Evolutionary conservation across 2,797 vertebrate genomes (phyloP), one percentile per base, ranked within the genome.

Genomic region (Xiphorhynchus erythropygius): DNA sequence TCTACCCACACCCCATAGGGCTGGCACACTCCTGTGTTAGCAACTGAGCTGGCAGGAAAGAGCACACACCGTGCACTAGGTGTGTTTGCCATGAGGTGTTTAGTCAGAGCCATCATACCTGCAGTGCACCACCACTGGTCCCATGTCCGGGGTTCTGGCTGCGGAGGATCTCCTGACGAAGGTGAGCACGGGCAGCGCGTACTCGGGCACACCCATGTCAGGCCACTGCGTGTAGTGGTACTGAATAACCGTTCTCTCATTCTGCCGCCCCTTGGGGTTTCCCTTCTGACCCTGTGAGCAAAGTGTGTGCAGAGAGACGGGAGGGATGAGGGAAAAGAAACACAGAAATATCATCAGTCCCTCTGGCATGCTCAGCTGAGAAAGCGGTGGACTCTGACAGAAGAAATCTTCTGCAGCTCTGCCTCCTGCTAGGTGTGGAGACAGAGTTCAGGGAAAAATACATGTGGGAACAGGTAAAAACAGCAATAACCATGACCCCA

Each of bases 201-300:
- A 99, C 97, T 99, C 99, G 0, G 99, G 99, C 28, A 99, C 99
- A 0, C 99, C 99, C 99, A 99, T 99, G 97, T 99, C 99, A 39
- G 99, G 99, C 99, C 99, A 99, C 97, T 99, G 99, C 0, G 99
- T 99, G 97, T 99, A 99, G 97, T 99, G 99, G 89, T 99, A 99
- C 97, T 99, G 99, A 65, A 99, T 98, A 90, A 99, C 98, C 0
- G 97, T 98, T 63, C 99, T 98, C 96, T 99, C 99, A 1, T 99
- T 99, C 81, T 99, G 99, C 87, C 98, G 98, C 73, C 99, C 98
- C 84, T 99, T 99, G 57, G 98, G 96, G 84, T 98, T 99, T 42
- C 98, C 99, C 35, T 99, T 99, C 98, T 99, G 99, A 82, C 98
- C 98, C 99, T 99, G 84, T 1, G 27, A 9, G 55, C 2, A 3